These are phyloP conservation scores for Eidolon helvum DNA, from an alignment of 2,113 vertebrate species.

Conservation along the genomic window DNA sequence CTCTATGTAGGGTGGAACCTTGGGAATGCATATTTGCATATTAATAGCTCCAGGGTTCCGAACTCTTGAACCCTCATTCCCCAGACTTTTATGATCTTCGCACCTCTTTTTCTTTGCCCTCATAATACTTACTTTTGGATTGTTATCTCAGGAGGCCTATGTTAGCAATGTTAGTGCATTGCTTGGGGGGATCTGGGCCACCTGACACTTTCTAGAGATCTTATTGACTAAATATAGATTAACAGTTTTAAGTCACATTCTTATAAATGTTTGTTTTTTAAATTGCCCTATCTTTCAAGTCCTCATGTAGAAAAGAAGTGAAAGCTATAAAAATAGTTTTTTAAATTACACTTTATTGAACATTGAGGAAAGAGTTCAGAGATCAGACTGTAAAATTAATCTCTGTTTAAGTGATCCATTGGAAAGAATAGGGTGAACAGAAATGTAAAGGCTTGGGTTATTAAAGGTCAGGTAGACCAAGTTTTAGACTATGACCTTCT, in stretches of 20 bases:
- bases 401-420: neutral
- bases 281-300: neutral
- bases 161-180: neutral
- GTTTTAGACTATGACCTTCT: neutral
- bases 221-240: neutral
- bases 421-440: neutral
- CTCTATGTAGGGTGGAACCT: accelerated
- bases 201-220: neutral
- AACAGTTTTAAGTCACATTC: neutral
- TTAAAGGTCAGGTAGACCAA: neutral
- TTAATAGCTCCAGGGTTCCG: accelerated
- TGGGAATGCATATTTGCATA: accelerated
- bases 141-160: neutral
- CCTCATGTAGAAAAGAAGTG: neutral
- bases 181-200: neutral
- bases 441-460: neutral
- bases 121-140: neutral
- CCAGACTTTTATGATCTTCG: neutral
- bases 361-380: neutral
- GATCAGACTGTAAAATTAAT: neutral
- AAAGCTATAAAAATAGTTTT: neutral
- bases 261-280: neutral
- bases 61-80: neutral
- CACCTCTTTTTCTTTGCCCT: neutral
- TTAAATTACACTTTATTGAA: neutral